phyloP scores from a whole-genome alignment of 1,140 invertebrate species.

The Micrasema longulum region DNA sequence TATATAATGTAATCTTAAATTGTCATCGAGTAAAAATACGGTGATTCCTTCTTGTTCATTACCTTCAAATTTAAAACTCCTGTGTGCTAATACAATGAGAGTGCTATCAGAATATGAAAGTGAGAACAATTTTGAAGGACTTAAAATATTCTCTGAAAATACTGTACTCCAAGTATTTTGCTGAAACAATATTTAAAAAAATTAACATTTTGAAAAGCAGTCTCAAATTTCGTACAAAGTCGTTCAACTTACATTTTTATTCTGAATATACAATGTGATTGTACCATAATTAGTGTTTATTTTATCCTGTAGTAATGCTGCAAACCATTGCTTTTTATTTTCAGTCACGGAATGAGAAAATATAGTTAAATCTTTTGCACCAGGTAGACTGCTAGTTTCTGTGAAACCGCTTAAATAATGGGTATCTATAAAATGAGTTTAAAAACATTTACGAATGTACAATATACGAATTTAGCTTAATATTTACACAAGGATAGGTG shows the following conservation, averaged over 20 bases:
- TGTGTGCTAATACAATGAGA: slow-evolving; percentile 55
- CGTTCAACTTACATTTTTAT: slow-evolving; percentile 17
- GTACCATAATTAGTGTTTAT: slow-evolving; percentile 28
- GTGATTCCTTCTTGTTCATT: slow-evolving; percentile 43
- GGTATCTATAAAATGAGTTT: slow-evolving; percentile 45
- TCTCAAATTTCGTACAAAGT: not conserved
- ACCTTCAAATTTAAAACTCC: slow-evolving; percentile 36
- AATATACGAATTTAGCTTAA: too few species aligned
- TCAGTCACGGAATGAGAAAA: slow-evolving; percentile 34
- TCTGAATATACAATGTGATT: slow-evolving; percentile 39
- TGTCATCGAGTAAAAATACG: slow-evolving; percentile 54
- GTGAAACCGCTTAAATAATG: slow-evolving; percentile 34
- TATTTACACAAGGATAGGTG: too few species aligned
- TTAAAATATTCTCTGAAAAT: slow-evolving; percentile 29
- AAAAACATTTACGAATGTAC: too few species aligned
- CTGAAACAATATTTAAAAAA: slow-evolving; percentile 36
- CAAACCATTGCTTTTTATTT: slow-evolving; percentile 31
- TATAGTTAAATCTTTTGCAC: slow-evolving; percentile 38
- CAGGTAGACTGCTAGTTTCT: slow-evolving; percentile 29
- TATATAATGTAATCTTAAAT: slow-evolving; percentile 55
- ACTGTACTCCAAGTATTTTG: slow-evolving; percentile 40
- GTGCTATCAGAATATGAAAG: slow-evolving; percentile 40
- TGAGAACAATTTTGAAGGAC: slow-evolving; percentile 39
- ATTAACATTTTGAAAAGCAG: not conserved
- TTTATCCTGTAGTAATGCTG: slow-evolving; percentile 36